These are phyloP conservation scores for Yponomeuta sedellus DNA, from an alignment of 2,888 invertebrate genomes.

Conservation along the genomic window DNA sequence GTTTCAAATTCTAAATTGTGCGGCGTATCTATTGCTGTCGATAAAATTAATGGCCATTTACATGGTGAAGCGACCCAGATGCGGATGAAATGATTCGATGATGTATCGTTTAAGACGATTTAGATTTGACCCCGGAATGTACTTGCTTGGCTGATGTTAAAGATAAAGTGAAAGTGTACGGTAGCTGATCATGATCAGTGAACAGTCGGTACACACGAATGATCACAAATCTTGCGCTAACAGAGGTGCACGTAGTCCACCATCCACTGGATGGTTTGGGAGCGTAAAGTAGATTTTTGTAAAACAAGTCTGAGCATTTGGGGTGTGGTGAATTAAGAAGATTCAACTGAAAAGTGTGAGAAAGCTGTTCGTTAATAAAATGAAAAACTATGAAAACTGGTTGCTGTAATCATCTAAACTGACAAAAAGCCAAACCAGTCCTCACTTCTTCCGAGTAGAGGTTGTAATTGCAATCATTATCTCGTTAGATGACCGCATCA, in stretches of 20 bases:
- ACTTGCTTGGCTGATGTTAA: constrained; percentile 18
- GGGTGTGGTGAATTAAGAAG: not conserved
- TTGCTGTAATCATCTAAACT: not conserved
- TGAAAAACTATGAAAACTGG: not conserved
- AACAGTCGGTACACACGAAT: constrained; percentile 9
- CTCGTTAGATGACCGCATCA: constrained; percentile 8
- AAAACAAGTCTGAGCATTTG: too few relatives aligned
- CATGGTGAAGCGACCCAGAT: constrained; percentile 5
- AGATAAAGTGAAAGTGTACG: constrained; percentile 59
- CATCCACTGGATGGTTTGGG: not conserved
- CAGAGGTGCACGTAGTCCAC: not conserved
- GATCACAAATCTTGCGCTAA: constrained; percentile 9
- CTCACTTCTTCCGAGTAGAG: not conserved
- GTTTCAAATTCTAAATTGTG: not conserved
- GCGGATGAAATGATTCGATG: constrained; percentile 3
- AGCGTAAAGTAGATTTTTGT: not conserved
- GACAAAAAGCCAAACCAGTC: constrained; percentile 1
- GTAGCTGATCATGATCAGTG: constrained; percentile 34
- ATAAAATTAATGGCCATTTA: constrained; percentile 4
- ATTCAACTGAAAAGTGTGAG: not conserved
- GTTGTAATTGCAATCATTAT: not conserved
- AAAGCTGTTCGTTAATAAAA: not conserved
- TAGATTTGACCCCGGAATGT: constrained; percentile 57
- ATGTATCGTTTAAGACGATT: constrained; percentile 38
- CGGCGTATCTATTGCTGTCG: not conserved